A percentile compares a stretch with the other conserved stretches of the same genome.
These are phyloP conservation scores for Nyctibius bracteatus DNA, from an alignment of 2,113 vertebrate genomes.

Conservation along the genomic window DNA sequence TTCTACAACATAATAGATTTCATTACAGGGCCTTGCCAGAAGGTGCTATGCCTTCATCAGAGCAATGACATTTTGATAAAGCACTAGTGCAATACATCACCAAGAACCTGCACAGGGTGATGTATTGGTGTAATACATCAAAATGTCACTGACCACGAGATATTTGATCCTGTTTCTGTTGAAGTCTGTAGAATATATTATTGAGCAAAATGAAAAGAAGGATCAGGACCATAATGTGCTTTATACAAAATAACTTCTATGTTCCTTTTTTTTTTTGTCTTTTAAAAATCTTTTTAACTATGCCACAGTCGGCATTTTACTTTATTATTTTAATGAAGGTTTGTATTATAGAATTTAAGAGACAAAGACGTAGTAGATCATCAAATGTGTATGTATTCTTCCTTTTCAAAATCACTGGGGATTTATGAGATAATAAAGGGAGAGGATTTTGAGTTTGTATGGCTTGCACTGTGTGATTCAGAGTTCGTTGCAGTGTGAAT, in stretches of 20 bases:
- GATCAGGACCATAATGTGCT: neutral
- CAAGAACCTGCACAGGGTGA: constrained; percentile 32
- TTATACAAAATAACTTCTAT: neutral
- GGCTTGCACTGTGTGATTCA: neutral
- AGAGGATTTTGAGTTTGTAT: neutral
- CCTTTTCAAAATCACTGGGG: neutral
- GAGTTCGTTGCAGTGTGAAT: neutral
- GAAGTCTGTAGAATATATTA: neutral
- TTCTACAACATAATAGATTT: neutral
- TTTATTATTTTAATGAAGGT: neutral
- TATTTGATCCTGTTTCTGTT: neutral
- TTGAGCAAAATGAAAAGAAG: neutral
- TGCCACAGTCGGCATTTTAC: neutral
- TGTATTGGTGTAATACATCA: constrained; percentile 60
- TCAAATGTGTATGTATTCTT: neutral
- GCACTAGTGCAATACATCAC: constrained; percentile 36
- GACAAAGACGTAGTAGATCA: neutral
- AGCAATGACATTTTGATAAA: constrained; percentile 59
- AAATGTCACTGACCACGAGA: constrained; percentile 28
- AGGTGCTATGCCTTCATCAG: constrained; percentile 35
- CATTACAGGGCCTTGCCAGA: neutral
- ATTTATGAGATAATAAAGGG: neutral
- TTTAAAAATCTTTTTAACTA: neutral
- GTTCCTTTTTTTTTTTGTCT: neutral
- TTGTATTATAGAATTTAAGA: neutral